Percentiles rank a stretch among this genome's conserved stretches.
Conservation (phyloP, 2,113 vertebrate genomes). For the Catharus fuscescens region DNA sequence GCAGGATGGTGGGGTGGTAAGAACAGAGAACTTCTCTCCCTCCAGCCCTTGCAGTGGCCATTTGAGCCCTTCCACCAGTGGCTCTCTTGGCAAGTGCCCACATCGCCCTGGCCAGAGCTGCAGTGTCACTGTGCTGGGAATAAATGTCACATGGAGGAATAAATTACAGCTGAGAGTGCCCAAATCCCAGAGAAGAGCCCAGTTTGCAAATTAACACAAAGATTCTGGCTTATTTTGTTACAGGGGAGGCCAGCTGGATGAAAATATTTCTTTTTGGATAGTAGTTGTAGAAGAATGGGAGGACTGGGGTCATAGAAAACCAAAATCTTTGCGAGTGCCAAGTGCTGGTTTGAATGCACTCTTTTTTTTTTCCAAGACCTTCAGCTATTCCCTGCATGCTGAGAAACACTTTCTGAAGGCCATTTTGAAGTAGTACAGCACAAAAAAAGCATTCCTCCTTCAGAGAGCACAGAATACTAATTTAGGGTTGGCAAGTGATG, state of each 20-base stretch:
- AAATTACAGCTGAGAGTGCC: neutral
- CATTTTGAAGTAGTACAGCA: conserved; percentile 22
- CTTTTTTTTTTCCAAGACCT: conserved; percentile 3
- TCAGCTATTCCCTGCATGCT: conserved; percentile 33
- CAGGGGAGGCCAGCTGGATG: neutral
- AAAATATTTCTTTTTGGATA: conserved; percentile 42
- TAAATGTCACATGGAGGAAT: neutral
- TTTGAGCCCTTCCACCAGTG: neutral
- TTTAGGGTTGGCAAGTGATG: neutral
- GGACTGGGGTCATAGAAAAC: neutral
- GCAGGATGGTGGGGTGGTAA: neutral
- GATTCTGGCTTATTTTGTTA: neutral
- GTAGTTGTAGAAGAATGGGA: neutral
- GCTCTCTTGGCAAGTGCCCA: neutral
- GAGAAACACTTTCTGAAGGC: conserved; percentile 27
- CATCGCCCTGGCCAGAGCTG: neutral
- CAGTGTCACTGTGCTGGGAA: neutral
- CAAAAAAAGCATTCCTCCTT: conserved; percentile 9
- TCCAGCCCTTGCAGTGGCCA: neutral
- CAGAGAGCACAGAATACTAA: conserved; percentile 10
- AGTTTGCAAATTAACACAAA: neutral
- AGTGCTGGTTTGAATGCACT: conserved; percentile 22
- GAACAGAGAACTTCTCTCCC: neutral
- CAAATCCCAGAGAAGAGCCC: neutral
- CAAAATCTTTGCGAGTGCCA: conserved; percentile 22